Percentiles rank a stretch among this genome's conserved stretches.
phyloP scores from a whole-genome alignment of 2,113 vertebrate species.

The Ictalurus punctatus region DNA sequence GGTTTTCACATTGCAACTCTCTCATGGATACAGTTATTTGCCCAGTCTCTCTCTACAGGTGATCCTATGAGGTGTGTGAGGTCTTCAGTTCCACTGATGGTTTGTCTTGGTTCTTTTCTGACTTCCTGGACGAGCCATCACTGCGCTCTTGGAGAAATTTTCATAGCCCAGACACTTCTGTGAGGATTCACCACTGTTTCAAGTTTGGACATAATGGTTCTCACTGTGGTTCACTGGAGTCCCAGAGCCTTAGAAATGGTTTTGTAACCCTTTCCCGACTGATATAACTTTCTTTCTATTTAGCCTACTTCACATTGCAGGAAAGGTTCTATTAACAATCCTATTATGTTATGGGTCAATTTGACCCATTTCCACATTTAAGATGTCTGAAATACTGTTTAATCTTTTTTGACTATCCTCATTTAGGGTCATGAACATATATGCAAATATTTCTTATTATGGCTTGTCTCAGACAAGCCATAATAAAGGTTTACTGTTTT shows the following conservation, averaged over 20 bases:
- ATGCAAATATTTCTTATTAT: too few relatives aligned
- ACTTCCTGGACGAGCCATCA: not conserved
- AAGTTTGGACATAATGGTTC: not conserved
- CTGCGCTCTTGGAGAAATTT: not conserved
- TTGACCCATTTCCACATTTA: too few relatives aligned
- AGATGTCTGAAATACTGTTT: too few relatives aligned
- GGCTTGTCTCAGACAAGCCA: too few relatives aligned
- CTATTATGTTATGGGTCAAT: too few relatives aligned
- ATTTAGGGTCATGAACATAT: too few relatives aligned
- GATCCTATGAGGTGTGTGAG: not conserved
- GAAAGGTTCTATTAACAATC: not conserved
- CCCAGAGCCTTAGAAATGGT: not conserved
- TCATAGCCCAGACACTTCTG: not conserved
- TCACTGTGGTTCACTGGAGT: not conserved
- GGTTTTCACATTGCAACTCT: not conserved
- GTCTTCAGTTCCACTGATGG: not conserved
- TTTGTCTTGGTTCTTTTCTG: not conserved
- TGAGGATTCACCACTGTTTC: not conserved
- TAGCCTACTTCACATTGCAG: not conserved
- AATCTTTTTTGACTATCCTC: too few relatives aligned
- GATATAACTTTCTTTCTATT: not conserved
- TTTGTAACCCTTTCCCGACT: not conserved
- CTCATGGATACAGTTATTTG: not conserved
- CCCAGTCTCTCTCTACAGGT: not conserved
- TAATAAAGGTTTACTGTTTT: too few relatives aligned